A percentile compares a stretch with the other conserved stretches of the same genome.
Evolutionary conservation across 2,797 vertebrate genomes (phyloP).

Genomic region (Myotis findleyi): DNA sequence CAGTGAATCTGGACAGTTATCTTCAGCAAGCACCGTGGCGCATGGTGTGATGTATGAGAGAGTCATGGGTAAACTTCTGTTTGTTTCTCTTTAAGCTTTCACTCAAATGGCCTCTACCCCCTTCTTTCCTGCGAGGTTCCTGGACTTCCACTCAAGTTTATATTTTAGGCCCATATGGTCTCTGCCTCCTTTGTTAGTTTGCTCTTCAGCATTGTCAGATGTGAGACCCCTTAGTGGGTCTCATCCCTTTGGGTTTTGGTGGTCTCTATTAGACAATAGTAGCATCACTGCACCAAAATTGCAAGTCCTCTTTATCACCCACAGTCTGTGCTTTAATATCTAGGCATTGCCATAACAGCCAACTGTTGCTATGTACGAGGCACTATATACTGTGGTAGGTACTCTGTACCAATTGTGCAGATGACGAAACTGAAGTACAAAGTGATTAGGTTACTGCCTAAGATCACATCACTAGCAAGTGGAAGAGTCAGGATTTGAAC

Average conservation of each 20-base stretch:
- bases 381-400: neutral
- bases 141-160: neutral
- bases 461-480: neutral
- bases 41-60: neutral
- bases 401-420: neutral
- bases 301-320: neutral
- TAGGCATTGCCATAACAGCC: neutral
- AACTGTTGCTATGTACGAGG: neutral
- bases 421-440: neutral
- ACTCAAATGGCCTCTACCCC: neutral
- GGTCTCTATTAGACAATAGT: neutral
- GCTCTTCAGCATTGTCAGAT: neutral
- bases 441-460: neutral
- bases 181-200: neutral
- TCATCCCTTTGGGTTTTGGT: neutral
- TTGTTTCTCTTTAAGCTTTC: neutral
- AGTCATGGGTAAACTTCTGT: neutral
- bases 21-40: neutral
- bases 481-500: neutral
- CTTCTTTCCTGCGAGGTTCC: neutral
- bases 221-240: neutral
- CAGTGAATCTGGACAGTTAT: neutral
- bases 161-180: neutral
- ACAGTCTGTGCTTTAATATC: neutral
- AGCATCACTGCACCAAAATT: neutral